Conservation (phyloP, 2,888 invertebrate genomes). For the Phrixothrix hirtus region DNA sequence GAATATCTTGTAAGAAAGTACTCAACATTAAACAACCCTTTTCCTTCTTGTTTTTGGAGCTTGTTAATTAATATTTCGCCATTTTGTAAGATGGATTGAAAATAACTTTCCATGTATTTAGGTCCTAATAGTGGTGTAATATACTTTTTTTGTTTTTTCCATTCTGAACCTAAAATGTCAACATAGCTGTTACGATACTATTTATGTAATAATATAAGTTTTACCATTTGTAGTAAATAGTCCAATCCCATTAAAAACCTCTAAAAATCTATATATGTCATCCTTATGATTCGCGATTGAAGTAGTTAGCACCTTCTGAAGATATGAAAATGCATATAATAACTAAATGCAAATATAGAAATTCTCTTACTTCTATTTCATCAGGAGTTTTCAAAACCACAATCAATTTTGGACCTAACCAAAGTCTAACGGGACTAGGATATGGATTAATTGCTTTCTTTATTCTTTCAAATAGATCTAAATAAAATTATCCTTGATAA, state of each 20-base stretch:
- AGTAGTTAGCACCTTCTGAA: constrained; percentile 14
- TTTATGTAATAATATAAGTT: no score
- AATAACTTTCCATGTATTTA: constrained; percentile 12
- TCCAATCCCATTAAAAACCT: constrained; percentile 12
- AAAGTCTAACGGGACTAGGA: constrained; percentile 14
- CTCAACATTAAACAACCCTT: constrained; percentile 9
- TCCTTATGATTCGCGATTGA: constrained; percentile 7
- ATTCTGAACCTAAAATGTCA: constrained; percentile 4
- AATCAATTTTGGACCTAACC: constrained; percentile 22
- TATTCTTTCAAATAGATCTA: constrained; percentile 8
- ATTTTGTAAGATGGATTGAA: background rate
- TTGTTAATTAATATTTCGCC: background rate
- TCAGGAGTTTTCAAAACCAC: constrained; percentile 6
- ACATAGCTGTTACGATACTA: background rate
- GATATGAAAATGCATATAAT: background rate
- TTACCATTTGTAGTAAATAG: constrained; percentile 14
- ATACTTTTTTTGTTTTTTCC: constrained; percentile 14
- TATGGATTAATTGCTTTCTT: background rate
- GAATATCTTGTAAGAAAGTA: no score
- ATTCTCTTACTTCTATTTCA: constrained; percentile 17
- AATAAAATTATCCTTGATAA: background rate
- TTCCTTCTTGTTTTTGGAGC: constrained; percentile 2
- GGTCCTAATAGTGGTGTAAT: constrained; percentile 10
- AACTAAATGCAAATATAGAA: background rate
- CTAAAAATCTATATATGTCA: constrained; percentile 13